Evolutionary conservation across 1,140 invertebrate genomes (phyloP).

Genomic region (Gerris buenoi): DNA sequence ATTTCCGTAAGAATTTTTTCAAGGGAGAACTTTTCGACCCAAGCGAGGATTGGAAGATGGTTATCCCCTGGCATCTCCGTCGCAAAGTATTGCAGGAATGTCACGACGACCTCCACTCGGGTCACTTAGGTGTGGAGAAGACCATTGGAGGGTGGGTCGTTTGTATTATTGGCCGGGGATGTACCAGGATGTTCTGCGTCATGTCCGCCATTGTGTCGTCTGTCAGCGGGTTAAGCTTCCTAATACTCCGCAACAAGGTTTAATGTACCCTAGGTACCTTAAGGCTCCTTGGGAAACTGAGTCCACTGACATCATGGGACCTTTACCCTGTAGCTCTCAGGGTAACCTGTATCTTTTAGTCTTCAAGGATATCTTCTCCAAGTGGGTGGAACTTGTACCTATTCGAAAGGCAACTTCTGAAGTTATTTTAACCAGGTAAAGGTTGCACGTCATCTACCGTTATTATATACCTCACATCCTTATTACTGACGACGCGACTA

Average conservation of each 20-base stretch:
- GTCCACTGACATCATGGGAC: background rate
- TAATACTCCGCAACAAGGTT: background rate
- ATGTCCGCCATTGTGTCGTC: background rate
- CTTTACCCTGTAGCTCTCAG: background rate
- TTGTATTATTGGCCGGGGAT: conserved; percentile 3
- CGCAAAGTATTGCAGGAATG: background rate
- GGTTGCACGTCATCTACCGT: no score
- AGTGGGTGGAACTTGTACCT: background rate
- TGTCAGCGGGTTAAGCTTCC: conserved; percentile 2
- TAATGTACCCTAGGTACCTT: conserved; percentile 6
- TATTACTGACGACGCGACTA: background rate
- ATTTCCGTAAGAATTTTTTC: background rate
- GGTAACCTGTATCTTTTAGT: background rate
- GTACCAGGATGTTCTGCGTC: background rate
- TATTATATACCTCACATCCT: no score
- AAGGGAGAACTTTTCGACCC: background rate
- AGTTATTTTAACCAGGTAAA: background rate
- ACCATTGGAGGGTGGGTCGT: background rate
- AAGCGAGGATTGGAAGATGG: background rate
- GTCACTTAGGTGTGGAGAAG: background rate
- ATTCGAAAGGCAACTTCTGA: background rate
- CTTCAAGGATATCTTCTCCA: background rate
- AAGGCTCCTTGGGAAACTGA: background rate
- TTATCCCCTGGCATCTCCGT: background rate
- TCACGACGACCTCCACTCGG: background rate